Percentiles rank a stretch among this genome's conserved stretches.
Evolutionary conservation across 2,113 vertebrate species (phyloP).

Genomic region (Pseudois nayaur): DNA sequence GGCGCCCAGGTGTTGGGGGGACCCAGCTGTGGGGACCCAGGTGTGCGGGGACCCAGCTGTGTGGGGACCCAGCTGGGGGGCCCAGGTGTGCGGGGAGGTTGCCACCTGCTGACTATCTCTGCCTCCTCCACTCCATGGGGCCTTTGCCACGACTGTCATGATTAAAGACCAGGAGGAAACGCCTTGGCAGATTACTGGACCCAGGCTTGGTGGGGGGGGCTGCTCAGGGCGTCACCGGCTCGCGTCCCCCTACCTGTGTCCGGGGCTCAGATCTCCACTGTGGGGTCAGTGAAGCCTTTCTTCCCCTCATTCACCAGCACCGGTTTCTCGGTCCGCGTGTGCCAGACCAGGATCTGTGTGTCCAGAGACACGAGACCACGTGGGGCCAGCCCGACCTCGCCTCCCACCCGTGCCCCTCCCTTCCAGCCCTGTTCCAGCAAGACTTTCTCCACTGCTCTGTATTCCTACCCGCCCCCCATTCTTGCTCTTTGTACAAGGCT

Average conservation of each 20-base stretch:
- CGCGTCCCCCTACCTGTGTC: conserved; percentile 13
- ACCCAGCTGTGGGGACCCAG: not conserved
- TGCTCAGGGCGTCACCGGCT: rapidly evolving
- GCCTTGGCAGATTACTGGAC: not conserved
- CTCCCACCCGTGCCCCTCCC: not conserved
- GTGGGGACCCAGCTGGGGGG: too few species aligned
- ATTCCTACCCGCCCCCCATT: not conserved
- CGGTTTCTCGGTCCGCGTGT: conserved; percentile 97
- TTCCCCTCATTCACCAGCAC: conserved; percentile 98
- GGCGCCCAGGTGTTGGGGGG: too few species aligned
- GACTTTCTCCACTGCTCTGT: not conserved
- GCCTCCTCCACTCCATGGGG: not conserved
- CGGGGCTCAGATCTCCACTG: conserved; percentile 93
- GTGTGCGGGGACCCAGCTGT: not conserved
- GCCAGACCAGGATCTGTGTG: conserved; percentile 96
- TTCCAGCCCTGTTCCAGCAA: not conserved
- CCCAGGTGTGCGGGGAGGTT: not conserved
- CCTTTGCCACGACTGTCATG: not conserved
- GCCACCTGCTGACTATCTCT: not conserved
- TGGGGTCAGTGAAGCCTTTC: conserved; percentile 97
- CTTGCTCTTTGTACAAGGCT: not conserved
- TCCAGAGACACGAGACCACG: conserved; percentile 47
- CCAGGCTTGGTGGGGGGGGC: not conserved
- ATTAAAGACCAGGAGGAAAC: not conserved
- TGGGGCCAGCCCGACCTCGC: not conserved